Conservation (phyloP, 2,113 vertebrate species). For the Heterotis niloticus region DNA sequence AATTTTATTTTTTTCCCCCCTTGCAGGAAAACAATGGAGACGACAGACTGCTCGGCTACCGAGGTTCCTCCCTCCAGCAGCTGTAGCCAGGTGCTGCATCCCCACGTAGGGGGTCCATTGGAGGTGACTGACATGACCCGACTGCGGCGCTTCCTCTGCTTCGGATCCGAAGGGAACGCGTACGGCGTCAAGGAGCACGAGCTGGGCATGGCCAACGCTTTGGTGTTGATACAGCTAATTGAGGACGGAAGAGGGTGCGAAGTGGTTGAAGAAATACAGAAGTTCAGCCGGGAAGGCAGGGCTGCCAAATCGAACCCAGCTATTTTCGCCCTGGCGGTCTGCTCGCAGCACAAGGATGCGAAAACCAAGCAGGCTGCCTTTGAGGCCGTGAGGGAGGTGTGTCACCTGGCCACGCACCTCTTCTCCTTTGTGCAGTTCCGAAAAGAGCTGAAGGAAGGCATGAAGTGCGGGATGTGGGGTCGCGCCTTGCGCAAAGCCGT, state of each 20-base stretch:
- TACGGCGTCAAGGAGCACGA: conserved; percentile 73
- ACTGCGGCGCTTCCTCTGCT: conserved; percentile 83
- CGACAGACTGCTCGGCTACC: conserved; percentile 50
- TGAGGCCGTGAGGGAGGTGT: conserved; percentile 80
- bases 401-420: conserved; percentile 75
- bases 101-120: conserved; percentile 51
- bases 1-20: not conserved
- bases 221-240: conserved; percentile 72
- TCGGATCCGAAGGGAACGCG: conserved; percentile 73
- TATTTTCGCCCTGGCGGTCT: conserved; percentile 83
- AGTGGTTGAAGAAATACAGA: conserved; percentile 80
- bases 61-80: conserved; percentile 38
- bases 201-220: conserved; percentile 61
- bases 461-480: conserved; percentile 94
- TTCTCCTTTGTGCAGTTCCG: conserved; percentile 89
- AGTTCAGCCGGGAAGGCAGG: conserved; percentile 69
- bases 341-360: conserved; percentile 80
- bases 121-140: conserved; percentile 67
- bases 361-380: conserved; percentile 83
- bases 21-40: conserved; percentile 46
- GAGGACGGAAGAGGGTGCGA: conserved; percentile 79
- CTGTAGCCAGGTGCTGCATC: conserved; percentile 52
- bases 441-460: conserved; percentile 84
- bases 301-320: conserved; percentile 66
- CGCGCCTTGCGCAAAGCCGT: conserved; percentile 86